These are phyloP conservation scores for Unio delphinus DNA, from an alignment of 2,888 invertebrate species.

Conservation along the genomic window DNA sequence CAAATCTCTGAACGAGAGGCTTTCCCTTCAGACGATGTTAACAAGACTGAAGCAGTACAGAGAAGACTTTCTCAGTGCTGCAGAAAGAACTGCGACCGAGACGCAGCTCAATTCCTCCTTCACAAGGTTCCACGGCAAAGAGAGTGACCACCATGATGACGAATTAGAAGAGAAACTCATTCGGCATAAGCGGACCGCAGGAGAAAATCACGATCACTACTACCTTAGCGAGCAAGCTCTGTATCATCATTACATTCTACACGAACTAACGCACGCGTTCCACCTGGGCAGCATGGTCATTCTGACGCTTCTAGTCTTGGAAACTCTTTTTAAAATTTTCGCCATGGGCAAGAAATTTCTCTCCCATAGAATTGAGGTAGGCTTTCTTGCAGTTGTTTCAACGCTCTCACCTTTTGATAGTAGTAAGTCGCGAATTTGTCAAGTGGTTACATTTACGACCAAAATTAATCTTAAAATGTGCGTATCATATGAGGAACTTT, in stretches of 20 bases:
- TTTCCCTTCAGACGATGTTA: conserved; percentile 41
- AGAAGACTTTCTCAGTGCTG: conserved; percentile 14
- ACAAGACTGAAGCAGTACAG: conserved; percentile 25
- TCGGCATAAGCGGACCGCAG: conserved; percentile 28
- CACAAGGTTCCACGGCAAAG: conserved; percentile 4
- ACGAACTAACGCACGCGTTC: conserved; percentile 60
- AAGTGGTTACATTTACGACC: too few species aligned
- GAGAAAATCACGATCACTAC: conserved; percentile 39
- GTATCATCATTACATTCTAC: conserved; percentile 47
- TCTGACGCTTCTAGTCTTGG: conserved; percentile 54
- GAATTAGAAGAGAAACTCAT: conserved; percentile 8
- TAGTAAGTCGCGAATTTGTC: too few species aligned
- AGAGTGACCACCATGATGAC: conserved; percentile 11
- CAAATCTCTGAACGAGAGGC: conserved; percentile 33
- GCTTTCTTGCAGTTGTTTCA: conserved; percentile 1
- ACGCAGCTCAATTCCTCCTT: conserved; percentile 5
- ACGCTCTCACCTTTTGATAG: too few species aligned
- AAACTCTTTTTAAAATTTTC: conserved; percentile 55
- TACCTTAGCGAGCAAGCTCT: conserved; percentile 39
- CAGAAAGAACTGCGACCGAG: neutral
- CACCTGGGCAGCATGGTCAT: conserved; percentile 62
- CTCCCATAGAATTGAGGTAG: conserved; percentile 57
- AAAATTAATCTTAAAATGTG: too few species aligned
- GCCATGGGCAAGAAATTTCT: conserved; percentile 58
- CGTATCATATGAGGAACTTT: too few species aligned